Evolutionary conservation across 2,888 invertebrate genomes (phyloP), one percentile per base, ranked within the genome.

Genomic region (Apamea monoglypha): DNA sequence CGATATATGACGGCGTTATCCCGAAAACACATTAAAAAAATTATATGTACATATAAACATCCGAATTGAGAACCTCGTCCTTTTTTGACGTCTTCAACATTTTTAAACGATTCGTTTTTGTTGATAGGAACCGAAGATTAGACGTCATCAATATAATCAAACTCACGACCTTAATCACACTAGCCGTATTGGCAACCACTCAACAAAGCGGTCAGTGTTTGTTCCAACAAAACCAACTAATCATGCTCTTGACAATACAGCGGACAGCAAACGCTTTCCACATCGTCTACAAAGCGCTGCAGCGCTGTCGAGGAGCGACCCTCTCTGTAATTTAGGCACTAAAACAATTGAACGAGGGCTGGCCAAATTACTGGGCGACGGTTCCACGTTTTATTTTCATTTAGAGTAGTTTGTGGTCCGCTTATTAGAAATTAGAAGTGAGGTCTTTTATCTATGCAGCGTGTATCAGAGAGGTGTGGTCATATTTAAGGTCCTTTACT

Each of bases 271-370:
- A 32, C 56, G 74, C 32, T 73, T 75, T 75, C 36, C 36, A 36
- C 61, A 7, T 61, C 36, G 29, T 21, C 50, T 61, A 53, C 44
- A 77, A 76, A 77, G 81, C 78, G 78, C 61, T 68, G 40, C 47
- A 71, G 29, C 64, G 81, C 47, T 80, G 64, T 53, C 25, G 18
- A 21, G 10, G n/a, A 18, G 36, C 32, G 3, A 29, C 12, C 25
- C 21, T n/a, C 40, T 40, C 50, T 66, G 64, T 79, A 72, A 56
- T 80, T 80, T 56, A 59, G 44, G 64, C 36, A 71, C 29, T 80
- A 64, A 64, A 79, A 71, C 56, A 64, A 71, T 71, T 50, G 71
- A 25, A 71, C 18, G 29, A 50, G 14, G 25, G 29, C 10, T 59
- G 18, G 25, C 29, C 12, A 80, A 79, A 64, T 64, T 80, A 36